Evolutionary conservation across 2,113 vertebrate species (phyloP).

Genomic region (Scomber japonicus): DNA sequence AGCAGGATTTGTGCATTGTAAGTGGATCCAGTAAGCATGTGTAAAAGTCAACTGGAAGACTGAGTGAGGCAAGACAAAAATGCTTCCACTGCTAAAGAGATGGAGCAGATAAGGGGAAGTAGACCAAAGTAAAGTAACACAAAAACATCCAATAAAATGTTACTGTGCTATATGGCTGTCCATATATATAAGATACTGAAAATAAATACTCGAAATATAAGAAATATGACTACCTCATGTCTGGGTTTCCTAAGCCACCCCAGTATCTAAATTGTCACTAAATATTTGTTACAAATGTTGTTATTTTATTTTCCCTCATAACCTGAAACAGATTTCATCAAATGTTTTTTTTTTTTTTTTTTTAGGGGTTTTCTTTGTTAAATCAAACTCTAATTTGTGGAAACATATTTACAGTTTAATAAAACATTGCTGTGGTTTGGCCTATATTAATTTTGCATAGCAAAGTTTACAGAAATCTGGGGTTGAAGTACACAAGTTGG

Average conservation of each 20-base stretch:
- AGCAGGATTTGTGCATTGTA: constrained; percentile 4
- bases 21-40: not conserved
- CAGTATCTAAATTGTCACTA: no score
- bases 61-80: not conserved
- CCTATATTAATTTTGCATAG: constrained; percentile 70
- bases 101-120: not conserved
- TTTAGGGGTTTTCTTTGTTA: no score
- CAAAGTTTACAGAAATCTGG: constrained; percentile 48
- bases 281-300: not conserved
- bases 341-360: no score
- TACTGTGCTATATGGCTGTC: not conserved
- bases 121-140: not conserved
- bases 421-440: constrained; percentile 61
- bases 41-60: not conserved
- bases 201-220: not conserved
- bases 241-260: no score
- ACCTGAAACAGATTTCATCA: not conserved
- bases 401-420: constrained; percentile 37
- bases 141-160: no score
- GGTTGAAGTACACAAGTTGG: constrained; percentile 26
- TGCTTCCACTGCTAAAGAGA: not conserved
- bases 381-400: constrained; percentile 10
- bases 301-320: not conserved
- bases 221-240: no score
- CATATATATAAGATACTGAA: not conserved